phyloP scores from a whole-genome alignment of 2,888 invertebrate species.

The Rosalia funebris region DNA sequence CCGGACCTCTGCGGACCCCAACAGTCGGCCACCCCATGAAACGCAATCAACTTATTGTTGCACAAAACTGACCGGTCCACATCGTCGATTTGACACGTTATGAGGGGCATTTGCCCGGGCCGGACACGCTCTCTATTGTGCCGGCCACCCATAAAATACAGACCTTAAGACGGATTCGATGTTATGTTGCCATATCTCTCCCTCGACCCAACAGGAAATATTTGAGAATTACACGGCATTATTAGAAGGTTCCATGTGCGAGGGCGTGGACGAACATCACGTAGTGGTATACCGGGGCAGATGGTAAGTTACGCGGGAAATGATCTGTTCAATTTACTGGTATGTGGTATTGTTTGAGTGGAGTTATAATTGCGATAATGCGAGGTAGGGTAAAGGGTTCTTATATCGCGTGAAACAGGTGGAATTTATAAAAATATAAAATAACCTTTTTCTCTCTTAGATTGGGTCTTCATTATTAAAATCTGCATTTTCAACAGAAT shows the following conservation, averaged over 20 bases:
- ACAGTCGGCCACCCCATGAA: not conserved
- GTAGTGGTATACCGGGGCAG: too few species aligned
- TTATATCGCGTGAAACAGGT: too few species aligned
- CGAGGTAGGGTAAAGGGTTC: too few species aligned
- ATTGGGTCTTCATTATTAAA: too few species aligned
- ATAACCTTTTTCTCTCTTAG: too few species aligned
- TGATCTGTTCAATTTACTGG: too few species aligned
- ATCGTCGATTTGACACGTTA: constrained; percentile 9
- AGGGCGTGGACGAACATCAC: too few species aligned
- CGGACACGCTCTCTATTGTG: constrained; percentile 10
- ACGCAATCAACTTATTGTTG: constrained; percentile 10
- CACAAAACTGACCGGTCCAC: constrained; percentile 9
- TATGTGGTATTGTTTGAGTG: too few species aligned
- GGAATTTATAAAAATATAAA: too few species aligned
- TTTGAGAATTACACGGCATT: constrained; percentile 29
- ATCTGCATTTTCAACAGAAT: too few species aligned
- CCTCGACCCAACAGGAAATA: constrained; percentile 21
- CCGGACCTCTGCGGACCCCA: not conserved
- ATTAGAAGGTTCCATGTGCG: constrained; percentile 18
- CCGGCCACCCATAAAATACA: constrained; percentile 6
- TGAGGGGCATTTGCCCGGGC: constrained; percentile 11
- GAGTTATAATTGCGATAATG: too few species aligned
- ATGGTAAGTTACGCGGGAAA: too few species aligned
- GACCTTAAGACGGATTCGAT: constrained; percentile 16
- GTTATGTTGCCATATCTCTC: constrained; percentile 13